phyloP scores from a whole-genome alignment of 2,888 invertebrate species.

The Ctenicera cuprea region DNA sequence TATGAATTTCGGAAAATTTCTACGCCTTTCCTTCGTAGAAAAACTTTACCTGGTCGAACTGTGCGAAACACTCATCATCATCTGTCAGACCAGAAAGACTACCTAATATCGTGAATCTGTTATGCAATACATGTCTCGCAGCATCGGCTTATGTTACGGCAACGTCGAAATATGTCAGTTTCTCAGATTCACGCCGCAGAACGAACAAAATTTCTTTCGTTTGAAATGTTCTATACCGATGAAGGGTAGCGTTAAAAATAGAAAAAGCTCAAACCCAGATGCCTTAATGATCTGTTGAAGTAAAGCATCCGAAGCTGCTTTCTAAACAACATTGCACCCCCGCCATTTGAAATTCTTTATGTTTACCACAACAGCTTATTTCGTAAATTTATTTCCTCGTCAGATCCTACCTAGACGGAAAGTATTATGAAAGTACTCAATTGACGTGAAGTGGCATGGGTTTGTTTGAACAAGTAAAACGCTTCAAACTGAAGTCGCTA shows the following conservation, averaged over 20 bases:
- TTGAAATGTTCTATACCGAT: too few species aligned
- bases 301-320: background rate
- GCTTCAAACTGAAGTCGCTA: constrained; percentile 25
- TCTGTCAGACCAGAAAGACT: constrained; percentile 12
- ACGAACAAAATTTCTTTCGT: too few species aligned
- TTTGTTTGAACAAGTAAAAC: constrained; percentile 37
- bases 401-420: constrained; percentile 17
- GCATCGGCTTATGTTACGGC: background rate
- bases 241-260: too few species aligned
- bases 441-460: constrained; percentile 29
- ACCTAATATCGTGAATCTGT: constrained; percentile 13
- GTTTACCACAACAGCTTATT: background rate
- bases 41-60: constrained; percentile 5
- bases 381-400: constrained; percentile 13
- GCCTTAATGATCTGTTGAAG: background rate
- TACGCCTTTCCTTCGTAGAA: background rate
- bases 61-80: constrained; percentile 10
- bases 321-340: background rate
- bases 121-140: constrained; percentile 4
- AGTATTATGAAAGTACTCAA: constrained; percentile 20
- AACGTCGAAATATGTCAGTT: constrained; percentile 4
- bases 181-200: constrained; percentile 2
- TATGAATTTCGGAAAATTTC: constrained; percentile 7
- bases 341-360: constrained; percentile 6
- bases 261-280: background rate